Percentiles rank a stretch among this genome's conserved stretches.
These are phyloP conservation scores for Syngnathus floridae DNA, from an alignment of 2,113 vertebrate species.

Conservation along the genomic window DNA sequence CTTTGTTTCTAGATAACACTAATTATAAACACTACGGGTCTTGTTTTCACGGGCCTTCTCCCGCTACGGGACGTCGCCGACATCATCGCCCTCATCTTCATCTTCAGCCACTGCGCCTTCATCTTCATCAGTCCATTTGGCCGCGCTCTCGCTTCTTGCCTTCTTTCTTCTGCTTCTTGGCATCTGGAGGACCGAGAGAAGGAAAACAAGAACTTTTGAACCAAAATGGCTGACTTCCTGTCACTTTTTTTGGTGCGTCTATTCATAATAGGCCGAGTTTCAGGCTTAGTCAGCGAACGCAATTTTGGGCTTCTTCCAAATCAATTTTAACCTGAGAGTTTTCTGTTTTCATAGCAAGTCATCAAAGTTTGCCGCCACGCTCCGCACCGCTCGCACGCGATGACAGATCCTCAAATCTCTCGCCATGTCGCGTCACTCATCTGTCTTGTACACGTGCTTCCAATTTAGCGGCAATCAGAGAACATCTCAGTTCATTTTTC, in stretches of 20 bases:
- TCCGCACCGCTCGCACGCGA: background rate
- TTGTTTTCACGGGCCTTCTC: conserved; percentile 40
- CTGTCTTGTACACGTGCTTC: background rate
- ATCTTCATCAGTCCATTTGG: conserved; percentile 56
- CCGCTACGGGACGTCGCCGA: conserved; percentile 45
- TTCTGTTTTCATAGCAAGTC: background rate
- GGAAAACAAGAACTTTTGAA: background rate
- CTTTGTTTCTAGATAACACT: background rate
- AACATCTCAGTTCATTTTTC: background rate
- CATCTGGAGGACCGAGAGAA: conserved; percentile 49
- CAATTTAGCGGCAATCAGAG: background rate
- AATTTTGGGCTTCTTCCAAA: background rate
- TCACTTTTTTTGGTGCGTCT: background rate
- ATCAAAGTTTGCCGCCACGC: background rate
- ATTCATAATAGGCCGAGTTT: background rate
- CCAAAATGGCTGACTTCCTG: background rate
- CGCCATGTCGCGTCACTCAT: background rate
- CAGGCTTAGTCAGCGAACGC: background rate
- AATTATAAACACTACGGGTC: conserved; percentile 39
- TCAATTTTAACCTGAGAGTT: background rate
- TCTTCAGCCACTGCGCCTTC: conserved; percentile 13
- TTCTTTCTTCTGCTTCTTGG: conserved; percentile 72
- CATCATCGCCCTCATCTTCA: conserved; percentile 12
- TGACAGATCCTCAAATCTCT: background rate
- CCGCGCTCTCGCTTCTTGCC: conserved; percentile 71